phyloP scores from a whole-genome alignment of 92 coral and sea anemone species.

The Chrysogorgia sp. region DNA sequence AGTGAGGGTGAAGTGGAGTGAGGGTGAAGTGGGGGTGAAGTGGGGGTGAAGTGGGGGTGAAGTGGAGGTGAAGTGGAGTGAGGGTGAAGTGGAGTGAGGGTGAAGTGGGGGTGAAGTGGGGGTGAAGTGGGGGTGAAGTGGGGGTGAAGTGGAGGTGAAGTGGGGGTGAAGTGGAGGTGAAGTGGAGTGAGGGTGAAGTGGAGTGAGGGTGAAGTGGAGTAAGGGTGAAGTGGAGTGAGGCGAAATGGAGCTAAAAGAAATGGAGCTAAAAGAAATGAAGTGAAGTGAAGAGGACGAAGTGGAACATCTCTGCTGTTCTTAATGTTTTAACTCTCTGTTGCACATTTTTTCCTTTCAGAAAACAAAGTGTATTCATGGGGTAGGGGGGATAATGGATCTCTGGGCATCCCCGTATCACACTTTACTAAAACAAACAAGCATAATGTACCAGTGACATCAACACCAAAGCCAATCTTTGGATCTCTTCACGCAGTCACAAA shows the following conservation, averaged over 20 bases:
- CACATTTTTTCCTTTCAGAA: constrained; percentile 54
- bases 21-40: neutral
- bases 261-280: too few species aligned
- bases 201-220: neutral
- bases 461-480: constrained; percentile 94
- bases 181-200: neutral
- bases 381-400: constrained; percentile 95
- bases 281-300: too few species aligned
- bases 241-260: too few species aligned
- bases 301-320: too few species aligned
- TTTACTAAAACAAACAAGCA: constrained; percentile 70
- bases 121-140: neutral
- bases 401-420: constrained; percentile 81
- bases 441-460: constrained; percentile 87
- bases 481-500: constrained; percentile 88
- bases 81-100: neutral
- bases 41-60: too few species aligned
- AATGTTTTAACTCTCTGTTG: too few species aligned
- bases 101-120: neutral
- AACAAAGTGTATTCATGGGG: constrained; percentile 97
- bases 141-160: neutral
- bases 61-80: too few species aligned
- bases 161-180: neutral
- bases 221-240: too few species aligned
- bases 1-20: too few species aligned